Evolutionary conservation across 2,113 vertebrate genomes (phyloP).

Genomic region (Cheirogaleus medius): DNA sequence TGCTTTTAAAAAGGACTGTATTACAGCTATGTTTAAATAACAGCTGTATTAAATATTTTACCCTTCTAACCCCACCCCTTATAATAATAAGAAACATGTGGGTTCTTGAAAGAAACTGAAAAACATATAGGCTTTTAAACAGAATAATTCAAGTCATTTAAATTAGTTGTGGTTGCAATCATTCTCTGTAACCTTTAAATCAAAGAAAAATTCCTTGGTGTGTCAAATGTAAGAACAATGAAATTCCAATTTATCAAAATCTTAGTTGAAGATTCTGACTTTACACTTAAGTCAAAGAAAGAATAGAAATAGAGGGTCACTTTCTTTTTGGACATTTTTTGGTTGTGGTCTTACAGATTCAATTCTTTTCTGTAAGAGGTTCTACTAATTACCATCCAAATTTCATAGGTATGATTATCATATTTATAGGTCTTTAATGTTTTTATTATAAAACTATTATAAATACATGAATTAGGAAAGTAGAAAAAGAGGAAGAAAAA

Average conservation of each 20-base stretch:
- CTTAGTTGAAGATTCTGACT: background rate
- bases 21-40: conserved; percentile 67
- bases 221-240: conserved; percentile 37
- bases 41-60: conserved; percentile 59
- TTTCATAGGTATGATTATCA: background rate
- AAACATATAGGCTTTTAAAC: conserved; percentile 51
- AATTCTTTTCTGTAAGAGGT: background rate
- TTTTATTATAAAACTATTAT: background rate
- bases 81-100: conserved; percentile 70
- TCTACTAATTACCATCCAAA: conserved; percentile 7
- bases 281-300: background rate
- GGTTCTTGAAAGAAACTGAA: conserved; percentile 21
- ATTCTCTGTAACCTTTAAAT: conserved; percentile 43
- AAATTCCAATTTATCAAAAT: conserved; percentile 45
- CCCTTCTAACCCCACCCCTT: background rate
- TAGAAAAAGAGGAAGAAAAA: background rate
- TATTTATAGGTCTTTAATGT: conserved; percentile 34
- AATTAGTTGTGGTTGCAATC: conserved; percentile 43
- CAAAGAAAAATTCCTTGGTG: conserved; percentile 41
- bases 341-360: background rate
- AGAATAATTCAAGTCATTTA: conserved; percentile 65
- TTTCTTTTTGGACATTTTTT: background rate
- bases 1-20: conserved; percentile 57
- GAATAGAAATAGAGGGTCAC: background rate
- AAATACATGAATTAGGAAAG: conserved; percentile 18